Evolutionary conservation across 2,113 vertebrate genomes (phyloP).

Genomic region (Tyrannus savana): DNA sequence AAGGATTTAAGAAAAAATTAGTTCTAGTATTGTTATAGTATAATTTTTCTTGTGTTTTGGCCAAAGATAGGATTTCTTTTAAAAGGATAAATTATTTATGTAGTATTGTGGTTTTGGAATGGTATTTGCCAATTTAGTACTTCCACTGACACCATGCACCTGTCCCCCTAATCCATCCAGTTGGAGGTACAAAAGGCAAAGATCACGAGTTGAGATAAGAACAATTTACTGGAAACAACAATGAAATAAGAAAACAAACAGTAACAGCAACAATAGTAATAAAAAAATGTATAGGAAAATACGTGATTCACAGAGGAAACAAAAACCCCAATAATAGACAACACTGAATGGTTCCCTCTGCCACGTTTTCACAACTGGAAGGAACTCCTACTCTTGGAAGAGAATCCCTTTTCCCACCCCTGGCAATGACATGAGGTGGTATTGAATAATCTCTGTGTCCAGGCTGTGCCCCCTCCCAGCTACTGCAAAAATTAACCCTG

Average conservation of each 20-base stretch:
- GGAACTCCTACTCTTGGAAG: background rate
- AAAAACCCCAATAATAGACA: background rate
- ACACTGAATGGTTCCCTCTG: background rate
- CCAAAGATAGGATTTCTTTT: background rate
- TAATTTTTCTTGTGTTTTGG: background rate
- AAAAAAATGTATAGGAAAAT: background rate
- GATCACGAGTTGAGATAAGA: too few species aligned
- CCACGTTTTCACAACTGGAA: rapidly evolving
- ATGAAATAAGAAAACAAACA: background rate
- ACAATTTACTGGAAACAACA: background rate
- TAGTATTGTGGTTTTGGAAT: background rate
- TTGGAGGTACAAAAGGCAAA: background rate
- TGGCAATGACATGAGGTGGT: background rate
- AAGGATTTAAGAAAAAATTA: background rate
- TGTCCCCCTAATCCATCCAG: background rate
- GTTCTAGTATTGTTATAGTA: background rate
- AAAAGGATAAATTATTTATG: background rate
- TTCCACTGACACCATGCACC: background rate
- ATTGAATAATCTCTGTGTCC: background rate
- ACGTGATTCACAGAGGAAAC: background rate
- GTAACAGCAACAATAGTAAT: background rate
- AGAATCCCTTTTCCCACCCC: background rate
- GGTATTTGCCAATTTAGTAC: background rate
- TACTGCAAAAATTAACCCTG: background rate
- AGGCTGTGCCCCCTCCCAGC: background rate